Evolutionary conservation across 1,140 invertebrate species (phyloP).

Genomic region (Scaptomyza graminum): DNA sequence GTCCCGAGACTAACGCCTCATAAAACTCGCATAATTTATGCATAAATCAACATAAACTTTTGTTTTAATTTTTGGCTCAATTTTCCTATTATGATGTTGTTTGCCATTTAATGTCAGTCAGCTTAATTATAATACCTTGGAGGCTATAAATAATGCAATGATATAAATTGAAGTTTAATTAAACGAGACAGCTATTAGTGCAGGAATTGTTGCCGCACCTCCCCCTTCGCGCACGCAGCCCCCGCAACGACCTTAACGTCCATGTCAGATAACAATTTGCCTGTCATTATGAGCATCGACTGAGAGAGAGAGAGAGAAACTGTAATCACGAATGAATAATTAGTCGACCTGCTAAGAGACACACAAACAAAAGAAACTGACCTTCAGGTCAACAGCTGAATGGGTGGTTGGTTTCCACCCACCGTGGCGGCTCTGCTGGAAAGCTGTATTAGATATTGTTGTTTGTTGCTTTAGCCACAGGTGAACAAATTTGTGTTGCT

Average conservation of each 20-base stretch:
- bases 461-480: conserved; percentile 36
- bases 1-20: too few species aligned
- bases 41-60: conserved; percentile 3
- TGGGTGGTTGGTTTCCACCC: too few species aligned
- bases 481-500: conserved; percentile 39
- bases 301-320: conserved; percentile 29
- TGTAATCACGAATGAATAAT: conserved; percentile 77
- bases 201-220: neutral
- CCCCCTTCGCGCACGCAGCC: neutral
- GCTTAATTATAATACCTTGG: conserved; percentile 47
- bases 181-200: conserved; percentile 45
- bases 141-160: conserved; percentile 74
- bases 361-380: conserved; percentile 46
- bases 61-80: conserved; percentile 1
- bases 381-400: conserved; percentile 34
- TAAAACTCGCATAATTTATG: too few species aligned
- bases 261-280: conserved; percentile 44
- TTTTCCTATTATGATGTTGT: conserved; percentile 20
- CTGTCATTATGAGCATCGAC: conserved; percentile 45
- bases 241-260: neutral
- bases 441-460: conserved; percentile 13
- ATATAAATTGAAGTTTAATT: conserved; percentile 79
- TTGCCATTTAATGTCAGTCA: conserved; percentile 6
- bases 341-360: conserved; percentile 34
- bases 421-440: neutral